These are phyloP conservation scores for Polietes domitor DNA, from an alignment of 2,888 invertebrate species.

Conservation along the genomic window DNA sequence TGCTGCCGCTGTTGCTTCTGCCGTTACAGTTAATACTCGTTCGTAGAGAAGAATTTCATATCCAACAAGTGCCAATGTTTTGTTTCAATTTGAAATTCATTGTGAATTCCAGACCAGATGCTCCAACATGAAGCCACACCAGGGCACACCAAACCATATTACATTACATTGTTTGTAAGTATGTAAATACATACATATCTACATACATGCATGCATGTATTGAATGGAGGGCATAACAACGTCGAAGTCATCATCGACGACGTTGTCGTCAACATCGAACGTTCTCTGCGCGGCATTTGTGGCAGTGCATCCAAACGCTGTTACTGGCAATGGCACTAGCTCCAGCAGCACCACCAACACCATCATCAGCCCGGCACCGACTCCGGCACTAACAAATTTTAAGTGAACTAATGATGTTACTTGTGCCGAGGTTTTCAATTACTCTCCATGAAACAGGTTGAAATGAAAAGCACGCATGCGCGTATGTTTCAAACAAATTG, in stretches of 20 bases:
- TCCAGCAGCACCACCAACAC: background rate
- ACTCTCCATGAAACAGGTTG: conserved; percentile 18
- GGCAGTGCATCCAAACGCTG: background rate
- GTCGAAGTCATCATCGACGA: background rate
- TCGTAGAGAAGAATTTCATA: conserved; percentile 1
- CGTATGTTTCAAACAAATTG: conserved; percentile 19
- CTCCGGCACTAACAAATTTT: conserved; percentile 15
- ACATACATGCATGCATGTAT: too few relatives aligned
- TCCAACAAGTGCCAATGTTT: conserved; percentile 57
- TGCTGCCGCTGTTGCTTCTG: too few relatives aligned
- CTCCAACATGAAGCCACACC: conserved; percentile 28
- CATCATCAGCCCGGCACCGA: background rate
- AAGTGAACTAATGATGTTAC: conserved; percentile 26
- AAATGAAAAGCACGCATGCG: conserved; percentile 26
- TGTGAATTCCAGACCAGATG: conserved; percentile 48
- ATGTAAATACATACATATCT: too few relatives aligned
- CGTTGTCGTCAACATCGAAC: background rate
- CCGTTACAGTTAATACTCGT: background rate
- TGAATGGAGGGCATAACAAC: background rate
- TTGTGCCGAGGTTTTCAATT: conserved; percentile 15
- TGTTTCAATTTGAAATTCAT: conserved; percentile 51
- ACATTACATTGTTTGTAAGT: conserved; percentile 26
- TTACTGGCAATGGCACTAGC: background rate
- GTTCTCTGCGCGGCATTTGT: background rate
- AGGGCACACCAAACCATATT: conserved; percentile 24